Percentiles rank a stretch among this genome's conserved stretches.
Evolutionary conservation across 2,797 vertebrate genomes (phyloP).

Genomic region (Phoebastria nigripes): DNA sequence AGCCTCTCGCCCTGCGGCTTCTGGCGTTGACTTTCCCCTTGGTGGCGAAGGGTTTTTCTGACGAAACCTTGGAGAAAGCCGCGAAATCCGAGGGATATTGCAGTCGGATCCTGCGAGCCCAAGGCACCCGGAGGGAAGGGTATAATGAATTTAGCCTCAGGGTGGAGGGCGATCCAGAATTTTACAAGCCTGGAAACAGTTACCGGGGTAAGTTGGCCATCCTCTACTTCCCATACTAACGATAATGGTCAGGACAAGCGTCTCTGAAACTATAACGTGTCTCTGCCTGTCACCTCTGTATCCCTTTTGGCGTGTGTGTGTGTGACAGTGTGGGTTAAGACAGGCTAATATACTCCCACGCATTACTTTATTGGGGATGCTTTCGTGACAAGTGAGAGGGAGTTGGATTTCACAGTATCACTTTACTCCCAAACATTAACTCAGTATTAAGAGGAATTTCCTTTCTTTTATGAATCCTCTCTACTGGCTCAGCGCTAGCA

Average conservation of each 20-base stretch:
- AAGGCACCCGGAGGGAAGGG: conserved; percentile 87
- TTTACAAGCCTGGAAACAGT: conserved; percentile 92
- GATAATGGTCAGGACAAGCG: background rate
- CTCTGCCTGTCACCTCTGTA: background rate
- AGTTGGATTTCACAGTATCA: background rate
- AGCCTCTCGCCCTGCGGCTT: conserved; percentile 76
- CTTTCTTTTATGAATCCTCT: background rate
- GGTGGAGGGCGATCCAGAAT: conserved; percentile 94
- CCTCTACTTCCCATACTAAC: fast-evolving
- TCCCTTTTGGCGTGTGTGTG: background rate
- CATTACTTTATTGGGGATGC: conserved; percentile 39
- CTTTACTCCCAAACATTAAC: background rate
- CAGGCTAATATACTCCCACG: background rate
- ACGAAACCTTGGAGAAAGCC: conserved; percentile 89
- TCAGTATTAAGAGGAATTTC: conserved; percentile 1
- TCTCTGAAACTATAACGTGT: background rate
- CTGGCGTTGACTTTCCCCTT: conserved; percentile 77
- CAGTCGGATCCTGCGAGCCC: conserved; percentile 89
- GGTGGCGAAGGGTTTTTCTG: conserved; percentile 81
- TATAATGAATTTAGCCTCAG: conserved; percentile 93
- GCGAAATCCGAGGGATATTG: conserved; percentile 91
- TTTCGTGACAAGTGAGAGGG: conserved; percentile 25
- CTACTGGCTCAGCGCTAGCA: background rate
- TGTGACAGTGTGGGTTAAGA: background rate
- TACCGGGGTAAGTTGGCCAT: conserved; percentile 86